These are phyloP conservation scores for Echinarachnius parma DNA, from an alignment of 53 echinoderm and acorn worm species.

Conservation along the genomic window DNA sequence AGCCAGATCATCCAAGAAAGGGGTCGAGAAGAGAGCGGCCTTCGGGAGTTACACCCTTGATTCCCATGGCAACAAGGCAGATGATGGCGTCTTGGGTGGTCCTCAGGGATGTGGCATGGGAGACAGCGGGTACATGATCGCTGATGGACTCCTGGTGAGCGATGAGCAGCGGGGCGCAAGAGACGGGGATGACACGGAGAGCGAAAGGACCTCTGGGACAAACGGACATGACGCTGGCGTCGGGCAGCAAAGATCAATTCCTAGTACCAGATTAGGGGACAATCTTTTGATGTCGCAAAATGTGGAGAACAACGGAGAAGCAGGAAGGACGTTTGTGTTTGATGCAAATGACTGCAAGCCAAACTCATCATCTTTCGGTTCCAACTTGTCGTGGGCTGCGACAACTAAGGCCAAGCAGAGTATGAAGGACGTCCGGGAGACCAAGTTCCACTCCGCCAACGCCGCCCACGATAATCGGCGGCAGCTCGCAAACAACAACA, in stretches of 20 bases:
- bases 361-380: constrained; percentile 1
- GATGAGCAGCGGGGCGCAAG: neutral
- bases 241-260: too few relatives aligned
- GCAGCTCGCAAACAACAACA: constrained; percentile 24
- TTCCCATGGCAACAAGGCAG: constrained; percentile 18
- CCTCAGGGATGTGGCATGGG: neutral
- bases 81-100: constrained; percentile 11
- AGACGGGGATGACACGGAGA: neutral
- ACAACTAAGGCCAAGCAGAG: neutral
- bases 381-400: neutral
- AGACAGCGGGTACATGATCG: constrained; percentile 12
- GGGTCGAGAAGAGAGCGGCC: too few relatives aligned
- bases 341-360: constrained; percentile 5
- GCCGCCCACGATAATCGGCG: constrained; percentile 23
- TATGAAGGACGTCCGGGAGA: neutral
- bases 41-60: too few relatives aligned
- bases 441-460: constrained; percentile 22
- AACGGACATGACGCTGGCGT: too few relatives aligned
- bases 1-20: neutral
- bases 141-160: constrained; percentile 3
- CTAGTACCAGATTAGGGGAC: too few relatives aligned
- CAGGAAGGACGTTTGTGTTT: neutral
- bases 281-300: too few relatives aligned
- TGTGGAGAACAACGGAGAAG: too few relatives aligned
- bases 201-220: neutral